These are phyloP conservation scores for Dendrolimus pini DNA, from an alignment of 2,888 invertebrate genomes.

Conservation along the genomic window DNA sequence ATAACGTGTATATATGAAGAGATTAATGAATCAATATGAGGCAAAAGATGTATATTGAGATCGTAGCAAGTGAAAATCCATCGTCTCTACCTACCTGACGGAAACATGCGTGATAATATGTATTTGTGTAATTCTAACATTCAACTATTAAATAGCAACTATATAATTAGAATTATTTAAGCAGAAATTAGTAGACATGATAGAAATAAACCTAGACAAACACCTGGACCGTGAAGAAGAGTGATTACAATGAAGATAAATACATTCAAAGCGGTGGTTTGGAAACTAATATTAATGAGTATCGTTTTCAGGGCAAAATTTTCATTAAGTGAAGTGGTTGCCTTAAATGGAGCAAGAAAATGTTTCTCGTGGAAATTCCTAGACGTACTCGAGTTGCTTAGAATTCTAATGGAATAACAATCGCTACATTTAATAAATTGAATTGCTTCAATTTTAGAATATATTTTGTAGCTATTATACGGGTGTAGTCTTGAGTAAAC, in stretches of 20 bases:
- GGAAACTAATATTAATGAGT: conserved; percentile 26
- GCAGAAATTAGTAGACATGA: too few relatives aligned
- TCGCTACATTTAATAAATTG: conserved; percentile 5
- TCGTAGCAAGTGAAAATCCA: too few relatives aligned
- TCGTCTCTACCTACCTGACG: too few relatives aligned
- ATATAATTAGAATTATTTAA: conserved; percentile 2
- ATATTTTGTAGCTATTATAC: not conserved
- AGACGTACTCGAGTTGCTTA: conserved; percentile 5
- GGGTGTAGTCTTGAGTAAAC: not conserved
- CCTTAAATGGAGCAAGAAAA: conserved; percentile 12
- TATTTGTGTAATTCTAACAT: too few relatives aligned
- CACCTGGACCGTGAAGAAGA: not conserved
- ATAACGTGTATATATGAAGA: too few relatives aligned
- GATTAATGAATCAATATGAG: too few relatives aligned
- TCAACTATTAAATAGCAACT: too few relatives aligned
- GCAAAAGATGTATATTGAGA: too few relatives aligned
- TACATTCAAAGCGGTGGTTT: conserved; percentile 11
- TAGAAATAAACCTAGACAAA: too few relatives aligned
- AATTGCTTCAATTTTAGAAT: not conserved
- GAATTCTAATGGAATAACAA: conserved; percentile 4
- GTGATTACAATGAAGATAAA: conserved; percentile 6
- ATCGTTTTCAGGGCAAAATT: conserved; percentile 18
- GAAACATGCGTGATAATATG: too few relatives aligned
- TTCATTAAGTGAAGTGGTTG: conserved; percentile 23
- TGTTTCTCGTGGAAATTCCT: conserved; percentile 7